Evolutionary conservation across 2,888 invertebrate genomes (phyloP).

Genomic region (Polydesmus complanatus): DNA sequence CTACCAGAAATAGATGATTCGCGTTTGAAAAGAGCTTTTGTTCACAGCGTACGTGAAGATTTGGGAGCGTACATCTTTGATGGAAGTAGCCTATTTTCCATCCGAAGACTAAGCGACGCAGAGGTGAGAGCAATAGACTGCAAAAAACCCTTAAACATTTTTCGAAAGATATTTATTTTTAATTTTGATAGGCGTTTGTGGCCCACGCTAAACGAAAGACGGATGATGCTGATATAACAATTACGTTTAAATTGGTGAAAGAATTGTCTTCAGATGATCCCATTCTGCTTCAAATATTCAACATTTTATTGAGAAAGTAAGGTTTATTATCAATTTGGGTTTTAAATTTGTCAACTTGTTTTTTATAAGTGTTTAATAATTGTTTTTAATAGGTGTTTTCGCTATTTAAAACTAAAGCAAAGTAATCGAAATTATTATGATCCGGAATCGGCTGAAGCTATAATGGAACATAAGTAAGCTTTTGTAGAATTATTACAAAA

Average conservation of each 20-base stretch:
- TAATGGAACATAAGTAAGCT: slow-evolving; percentile 30
- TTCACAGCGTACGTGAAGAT: slow-evolving; percentile 27
- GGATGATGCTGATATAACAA: slow-evolving; percentile 21
- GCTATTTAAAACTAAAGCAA: slow-evolving; percentile 23
- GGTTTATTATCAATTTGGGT: too few relatives aligned
- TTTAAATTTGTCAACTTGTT: not conserved
- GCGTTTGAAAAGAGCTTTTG: slow-evolving; percentile 27
- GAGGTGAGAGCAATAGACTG: too few relatives aligned
- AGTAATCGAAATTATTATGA: slow-evolving; percentile 27
- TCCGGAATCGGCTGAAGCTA: slow-evolving; percentile 19
- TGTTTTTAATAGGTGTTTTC: slow-evolving; percentile 21
- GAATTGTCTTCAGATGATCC: slow-evolving; percentile 24
- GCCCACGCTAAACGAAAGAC: slow-evolving; percentile 1
- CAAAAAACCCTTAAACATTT: too few relatives aligned
- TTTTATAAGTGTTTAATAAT: not conserved
- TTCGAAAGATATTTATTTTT: too few relatives aligned
- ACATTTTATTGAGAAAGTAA: slow-evolving; percentile 26
- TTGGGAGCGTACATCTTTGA: slow-evolving; percentile 21
- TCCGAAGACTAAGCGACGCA: not conserved
- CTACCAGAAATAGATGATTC: slow-evolving; percentile 30
- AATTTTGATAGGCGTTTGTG: not conserved
- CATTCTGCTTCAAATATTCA: slow-evolving; percentile 26
- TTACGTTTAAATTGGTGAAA: slow-evolving; percentile 24
- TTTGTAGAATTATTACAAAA: too few relatives aligned
- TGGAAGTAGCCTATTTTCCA: slow-evolving; percentile 18